Evolutionary conservation across 2,888 invertebrate species (phyloP).

Genomic region (Temnothorax rugatulus): DNA sequence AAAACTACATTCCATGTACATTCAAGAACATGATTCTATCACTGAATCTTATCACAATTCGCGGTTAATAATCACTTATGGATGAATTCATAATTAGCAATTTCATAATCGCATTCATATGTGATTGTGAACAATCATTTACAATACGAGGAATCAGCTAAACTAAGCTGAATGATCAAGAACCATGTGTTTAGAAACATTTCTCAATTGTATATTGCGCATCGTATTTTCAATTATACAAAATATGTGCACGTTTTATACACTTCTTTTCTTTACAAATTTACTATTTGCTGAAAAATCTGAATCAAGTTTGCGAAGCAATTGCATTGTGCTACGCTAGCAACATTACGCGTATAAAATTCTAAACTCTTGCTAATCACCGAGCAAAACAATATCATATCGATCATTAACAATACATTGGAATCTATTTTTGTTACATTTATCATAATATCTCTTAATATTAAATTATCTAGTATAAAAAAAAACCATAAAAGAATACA

Average conservation of each 20-base stretch:
- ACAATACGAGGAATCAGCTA: not conserved
- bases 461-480: conserved; percentile 29
- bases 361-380: conserved; percentile 45
- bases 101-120: too few species aligned
- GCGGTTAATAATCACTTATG: not conserved
- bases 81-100: not conserved
- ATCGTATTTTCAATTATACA: conserved; percentile 6
- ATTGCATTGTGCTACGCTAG: conserved; percentile 1
- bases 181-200: conserved; percentile 28
- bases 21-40: not conserved
- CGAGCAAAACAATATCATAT: conserved; percentile 43
- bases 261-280: conserved; percentile 5
- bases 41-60: not conserved
- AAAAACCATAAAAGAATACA: conserved; percentile 12
- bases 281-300: not conserved
- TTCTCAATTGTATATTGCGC: not conserved
- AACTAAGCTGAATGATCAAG: not conserved
- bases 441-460: conserved; percentile 12
- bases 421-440: conserved; percentile 23
- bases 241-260: not conserved
- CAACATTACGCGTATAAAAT: conserved; percentile 52
- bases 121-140: not conserved
- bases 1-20: not conserved
- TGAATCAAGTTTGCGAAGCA: not conserved
- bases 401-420: conserved; percentile 40